Percentiles rank a stretch among this genome's conserved stretches.
Conservation (phyloP, 2,888 invertebrate species). For the Bruchidius siliquastri region DNA sequence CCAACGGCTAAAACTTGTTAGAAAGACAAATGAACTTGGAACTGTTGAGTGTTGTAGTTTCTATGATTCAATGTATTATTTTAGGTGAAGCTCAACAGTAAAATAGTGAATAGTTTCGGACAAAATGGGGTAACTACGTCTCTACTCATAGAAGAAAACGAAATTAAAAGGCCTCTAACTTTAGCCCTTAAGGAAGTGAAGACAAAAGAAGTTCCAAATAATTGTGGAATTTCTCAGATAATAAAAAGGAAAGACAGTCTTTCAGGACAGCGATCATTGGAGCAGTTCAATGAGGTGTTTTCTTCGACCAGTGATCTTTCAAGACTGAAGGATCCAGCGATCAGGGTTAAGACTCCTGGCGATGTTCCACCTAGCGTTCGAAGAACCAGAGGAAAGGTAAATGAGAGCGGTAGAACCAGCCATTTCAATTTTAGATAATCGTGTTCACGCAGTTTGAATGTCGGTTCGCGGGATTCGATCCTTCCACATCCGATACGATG, state of each 20-base stretch:
- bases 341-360: conserved; percentile 75
- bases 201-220: conserved; percentile 28
- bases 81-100: conserved; percentile 55
- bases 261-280: conserved; percentile 64
- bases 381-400: conserved; percentile 53
- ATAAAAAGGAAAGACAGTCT: conserved; percentile 42
- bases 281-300: conserved; percentile 72
- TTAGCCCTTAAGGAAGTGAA: conserved; percentile 43
- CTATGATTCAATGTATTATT: conserved; percentile 22
- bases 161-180: conserved; percentile 46
- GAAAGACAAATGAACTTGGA: too few relatives aligned
- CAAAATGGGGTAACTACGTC: conserved; percentile 51
- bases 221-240: conserved; percentile 43
- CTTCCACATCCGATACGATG: too few relatives aligned
- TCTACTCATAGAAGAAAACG: conserved; percentile 35
- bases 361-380: conserved; percentile 76
- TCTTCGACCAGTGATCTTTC: conserved; percentile 63
- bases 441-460: too few relatives aligned
- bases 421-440: too few relatives aligned
- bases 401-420: too few relatives aligned
- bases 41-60: background rate
- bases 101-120: conserved; percentile 48
- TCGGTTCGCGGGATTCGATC: too few relatives aligned
- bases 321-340: conserved; percentile 67
- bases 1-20: too few relatives aligned